Evolutionary conservation across 92 coral and sea anemone genomes (phyloP), one percentile per base, ranked within the genome.

Genomic region (Meandrina meandrites): DNA sequence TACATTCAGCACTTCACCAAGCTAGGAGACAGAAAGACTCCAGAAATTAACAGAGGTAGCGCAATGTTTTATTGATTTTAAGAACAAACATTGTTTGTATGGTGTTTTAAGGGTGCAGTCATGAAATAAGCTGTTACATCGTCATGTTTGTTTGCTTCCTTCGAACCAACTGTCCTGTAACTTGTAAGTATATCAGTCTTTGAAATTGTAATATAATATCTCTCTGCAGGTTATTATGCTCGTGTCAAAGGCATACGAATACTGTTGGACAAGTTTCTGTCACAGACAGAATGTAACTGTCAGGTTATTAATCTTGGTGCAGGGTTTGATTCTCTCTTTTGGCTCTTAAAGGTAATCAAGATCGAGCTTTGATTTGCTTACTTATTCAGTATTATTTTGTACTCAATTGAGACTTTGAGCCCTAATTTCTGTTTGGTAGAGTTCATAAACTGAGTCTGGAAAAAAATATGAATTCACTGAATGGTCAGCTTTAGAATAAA

Each of bases 31-130:
- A 86, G 98, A 79, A 94, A 94, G 70, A 87, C 98, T 24, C 98
- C 98, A 68, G 98, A 96, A 86, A 96, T 96, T 15, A 96, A 91
- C 86, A 95, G 98, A 96, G 98, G 98, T 96, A 71, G 28, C 1
- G 71, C 70, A n/a, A 7, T 64, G 34, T 54, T 15, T 18, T 54
- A 18, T 15, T 54, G 16, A 54, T 2, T 15, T 15, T 54, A 17
- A 54, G 19, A 54, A 16, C 11, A 48, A 4, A 48, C 53, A 48
- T 4, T 48, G 6, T 40, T 40, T 40, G 2, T 40, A 6, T 40
- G 45, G 45, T 40, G 45, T 40, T 40, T 6, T 2, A 40, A 40
- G 45, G 45, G 45, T 40, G 45, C n/a, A n/a, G n/a, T 40, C 45
- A 40, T 40, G 45, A 6, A 2, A 40, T 40, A 2, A 6, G 45